Base-by-base conservation (phyloP, 1,140 invertebrate genomes). In the Oryctes rhinoceros region DNA sequence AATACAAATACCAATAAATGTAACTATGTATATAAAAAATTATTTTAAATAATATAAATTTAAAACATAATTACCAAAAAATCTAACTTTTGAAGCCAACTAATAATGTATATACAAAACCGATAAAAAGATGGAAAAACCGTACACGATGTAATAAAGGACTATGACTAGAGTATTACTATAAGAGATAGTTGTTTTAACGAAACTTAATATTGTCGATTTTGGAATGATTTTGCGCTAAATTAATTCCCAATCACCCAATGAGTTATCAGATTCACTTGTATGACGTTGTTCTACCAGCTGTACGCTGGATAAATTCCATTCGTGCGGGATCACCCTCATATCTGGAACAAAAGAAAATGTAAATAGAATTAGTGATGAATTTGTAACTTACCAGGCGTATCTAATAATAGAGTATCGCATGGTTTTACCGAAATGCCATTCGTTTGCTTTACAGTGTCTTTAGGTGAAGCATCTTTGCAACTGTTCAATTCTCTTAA, bases 201-300 rank as follows among this genome's bases (percentile, higher is more conserved):
- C 65, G 20, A 35, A 71, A 71, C 9, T 18, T 15, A 59, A 71
- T 71, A 71, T 71, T 30, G 35, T 24, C 35, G 24, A 71, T 35
- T 71, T 79, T 13, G 35, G 53, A 79, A 67, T 79, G 30, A 79
- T 20, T 47, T 48, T 75, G 65, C n/a, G 78, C 82, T 82, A 85
- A 9, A 85, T 62, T 71, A 85, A 80, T 82, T 82, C 86, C 86
- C 86, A 87, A 80, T 87, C 86, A 48, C 80, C 83, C 80, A 85
- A 81, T 20, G 83, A 84, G 44, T 48, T 82, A 81, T 85, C 84
- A 71, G 84, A 83, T 49, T 77, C 49, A 67, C 48, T 65, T 44
- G 30, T 74, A 49, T 78, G 77, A 15, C 78, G 82, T 67, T 79
- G 77, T 10, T 80, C 24, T 11, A 59, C 82, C 37, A 85, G 44